Percentiles rank a stretch among this genome's conserved stretches.
Conservation (phyloP, 2,113 vertebrate genomes). For the Tichodroma muraria region DNA sequence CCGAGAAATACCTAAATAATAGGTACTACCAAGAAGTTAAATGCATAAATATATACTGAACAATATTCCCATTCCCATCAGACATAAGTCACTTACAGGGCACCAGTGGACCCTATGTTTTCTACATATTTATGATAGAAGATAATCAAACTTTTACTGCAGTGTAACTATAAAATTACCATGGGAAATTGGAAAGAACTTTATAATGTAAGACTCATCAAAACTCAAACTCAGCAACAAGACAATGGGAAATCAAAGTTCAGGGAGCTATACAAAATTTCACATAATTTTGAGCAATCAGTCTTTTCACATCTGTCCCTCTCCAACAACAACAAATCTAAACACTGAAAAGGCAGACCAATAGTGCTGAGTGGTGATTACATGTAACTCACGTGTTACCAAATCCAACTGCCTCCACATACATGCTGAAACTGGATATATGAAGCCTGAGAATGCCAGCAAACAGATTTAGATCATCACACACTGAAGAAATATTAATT, state of each 20-base stretch:
- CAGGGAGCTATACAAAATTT: background rate
- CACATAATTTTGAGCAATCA: background rate
- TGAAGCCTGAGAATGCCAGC: background rate
- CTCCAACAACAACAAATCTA: slow-evolving; percentile 46
- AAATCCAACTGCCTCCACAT: background rate
- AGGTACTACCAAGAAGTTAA: background rate
- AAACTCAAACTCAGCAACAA: background rate
- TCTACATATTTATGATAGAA: background rate
- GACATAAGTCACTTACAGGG: background rate
- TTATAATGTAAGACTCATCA: background rate
- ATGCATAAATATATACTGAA: background rate
- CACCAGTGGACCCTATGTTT: background rate
- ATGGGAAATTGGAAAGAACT: background rate
- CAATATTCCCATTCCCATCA: background rate
- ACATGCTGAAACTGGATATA: slow-evolving; percentile 45
- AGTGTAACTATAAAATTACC: background rate
- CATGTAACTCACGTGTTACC: background rate
- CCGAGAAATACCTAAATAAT: background rate
- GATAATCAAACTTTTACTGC: background rate
- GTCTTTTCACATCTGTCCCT: background rate
- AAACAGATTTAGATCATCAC: slow-evolving; percentile 38
- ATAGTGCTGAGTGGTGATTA: background rate
- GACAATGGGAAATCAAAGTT: background rate
- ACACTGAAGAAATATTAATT: slow-evolving; percentile 14
- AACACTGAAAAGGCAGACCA: background rate